Evolutionary conservation across 2,888 invertebrate species (phyloP).

Genomic region (Trichopoda pennipes): DNA sequence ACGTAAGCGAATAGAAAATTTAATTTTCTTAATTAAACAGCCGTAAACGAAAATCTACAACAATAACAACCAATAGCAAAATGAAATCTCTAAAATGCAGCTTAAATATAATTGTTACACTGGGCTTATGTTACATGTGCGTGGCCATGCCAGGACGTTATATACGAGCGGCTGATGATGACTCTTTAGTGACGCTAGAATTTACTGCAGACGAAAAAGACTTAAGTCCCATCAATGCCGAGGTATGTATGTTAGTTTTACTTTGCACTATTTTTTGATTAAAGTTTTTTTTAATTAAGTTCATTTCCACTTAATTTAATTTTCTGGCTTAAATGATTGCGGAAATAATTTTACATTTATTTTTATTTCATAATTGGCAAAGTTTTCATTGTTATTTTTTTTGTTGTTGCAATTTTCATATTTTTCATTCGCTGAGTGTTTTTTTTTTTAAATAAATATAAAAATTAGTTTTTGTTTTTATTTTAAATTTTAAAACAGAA

Average conservation of each 20-base stretch:
- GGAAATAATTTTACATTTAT: background rate
- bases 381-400: background rate
- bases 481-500: background rate
- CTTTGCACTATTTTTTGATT: conserved; percentile 1
- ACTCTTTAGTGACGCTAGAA: conserved; percentile 70
- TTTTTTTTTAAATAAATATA: background rate
- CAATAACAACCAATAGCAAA: conserved; percentile 46
- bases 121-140: conserved; percentile 72
- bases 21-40: conserved; percentile 7
- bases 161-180: conserved; percentile 74
- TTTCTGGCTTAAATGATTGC: conserved; percentile 18
- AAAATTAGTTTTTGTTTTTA: background rate
- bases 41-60: conserved; percentile 38
- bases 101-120: conserved; percentile 72
- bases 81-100: conserved; percentile 77
- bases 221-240: conserved; percentile 79
- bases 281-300: background rate
- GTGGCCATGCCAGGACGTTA: conserved; percentile 75
- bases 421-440: conserved; percentile 3
- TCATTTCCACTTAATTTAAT: background rate
- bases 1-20: conserved; percentile 27
- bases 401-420: background rate
- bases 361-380: conserved; percentile 33
- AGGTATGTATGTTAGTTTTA: conserved; percentile 76
- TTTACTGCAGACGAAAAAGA: conserved; percentile 72